Evolutionary conservation across 2,888 invertebrate genomes (phyloP).

Genomic region (Leptopterna dolabrata): DNA sequence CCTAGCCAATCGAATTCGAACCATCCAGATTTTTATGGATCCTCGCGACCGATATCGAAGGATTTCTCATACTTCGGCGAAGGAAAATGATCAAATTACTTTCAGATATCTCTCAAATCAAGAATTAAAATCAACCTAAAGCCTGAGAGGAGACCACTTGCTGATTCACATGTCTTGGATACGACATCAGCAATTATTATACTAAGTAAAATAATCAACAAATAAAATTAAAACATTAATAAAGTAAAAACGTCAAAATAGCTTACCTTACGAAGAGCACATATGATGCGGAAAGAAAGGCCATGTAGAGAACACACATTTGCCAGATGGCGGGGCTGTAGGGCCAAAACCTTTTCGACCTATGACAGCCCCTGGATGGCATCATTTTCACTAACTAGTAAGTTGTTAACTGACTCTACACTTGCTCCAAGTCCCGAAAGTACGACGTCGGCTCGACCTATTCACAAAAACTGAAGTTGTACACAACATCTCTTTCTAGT

Average conservation of each 20-base stretch:
- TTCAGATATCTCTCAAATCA: too few relatives aligned
- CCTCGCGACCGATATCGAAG: too few relatives aligned
- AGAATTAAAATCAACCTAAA: too few relatives aligned
- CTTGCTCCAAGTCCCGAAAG: not conserved
- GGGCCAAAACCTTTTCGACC: not conserved
- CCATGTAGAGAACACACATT: constrained; percentile 25
- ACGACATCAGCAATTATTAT: too few relatives aligned
- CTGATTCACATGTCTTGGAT: too few relatives aligned
- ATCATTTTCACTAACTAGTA: constrained; percentile 27
- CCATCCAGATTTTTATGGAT: too few relatives aligned
- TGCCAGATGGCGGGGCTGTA: constrained; percentile 45
- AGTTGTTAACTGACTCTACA: not conserved
- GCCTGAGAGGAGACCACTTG: too few relatives aligned
- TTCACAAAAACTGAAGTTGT: not conserved
- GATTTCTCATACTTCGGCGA: too few relatives aligned
- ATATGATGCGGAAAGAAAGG: constrained; percentile 38
- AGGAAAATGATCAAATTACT: too few relatives aligned
- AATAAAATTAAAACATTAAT: too few relatives aligned
- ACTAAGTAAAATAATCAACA: too few relatives aligned
- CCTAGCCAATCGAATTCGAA: too few relatives aligned
- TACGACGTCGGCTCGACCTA: not conserved
- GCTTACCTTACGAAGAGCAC: constrained; percentile 41
- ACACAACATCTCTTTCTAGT: not conserved
- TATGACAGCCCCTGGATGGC: constrained; percentile 42
- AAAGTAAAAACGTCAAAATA: not conserved